Conservation (phyloP, 2,888 invertebrate genomes). For the Idaea straminata region DNA sequence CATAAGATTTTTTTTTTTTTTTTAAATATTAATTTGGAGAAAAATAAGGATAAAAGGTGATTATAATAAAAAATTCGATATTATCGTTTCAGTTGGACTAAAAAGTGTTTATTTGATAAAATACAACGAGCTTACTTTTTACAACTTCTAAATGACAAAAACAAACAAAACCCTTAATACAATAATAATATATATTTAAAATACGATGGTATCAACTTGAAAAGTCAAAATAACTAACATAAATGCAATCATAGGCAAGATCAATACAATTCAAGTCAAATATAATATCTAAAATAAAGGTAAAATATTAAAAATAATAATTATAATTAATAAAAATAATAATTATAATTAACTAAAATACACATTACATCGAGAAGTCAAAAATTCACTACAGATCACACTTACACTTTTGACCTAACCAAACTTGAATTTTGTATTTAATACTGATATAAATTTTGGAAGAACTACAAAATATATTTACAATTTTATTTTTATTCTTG, state of each 20-base stretch:
- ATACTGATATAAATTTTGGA: conserved; percentile 79
- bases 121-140: conserved; percentile 81
- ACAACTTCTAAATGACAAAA: conserved; percentile 80
- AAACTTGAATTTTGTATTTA: conserved; percentile 79
- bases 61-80: conserved; percentile 54
- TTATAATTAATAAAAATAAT: conserved; percentile 46
- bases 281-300: conserved; percentile 60
- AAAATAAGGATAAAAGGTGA: background rate
- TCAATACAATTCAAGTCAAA: conserved; percentile 67
- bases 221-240: conserved; percentile 75
- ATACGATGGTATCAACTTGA: conserved; percentile 79
- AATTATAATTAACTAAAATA: conserved; percentile 31
- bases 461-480: conserved; percentile 79
- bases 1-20: too few species aligned
- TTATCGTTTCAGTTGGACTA: conserved; percentile 80
- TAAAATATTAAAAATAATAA: conserved; percentile 47
- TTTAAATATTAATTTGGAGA: too few species aligned
- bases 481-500: conserved; percentile 56
- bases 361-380: conserved; percentile 67
- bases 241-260: conserved; percentile 80
- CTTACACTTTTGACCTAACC: conserved; percentile 78
- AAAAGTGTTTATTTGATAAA: conserved; percentile 81
- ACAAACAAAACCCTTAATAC: conserved; percentile 78
- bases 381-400: conserved; percentile 76
- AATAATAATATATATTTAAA: conserved; percentile 75